phyloP scores from a whole-genome alignment of 2,888 invertebrate genomes.

The Synanthedon formicaeformis region DNA sequence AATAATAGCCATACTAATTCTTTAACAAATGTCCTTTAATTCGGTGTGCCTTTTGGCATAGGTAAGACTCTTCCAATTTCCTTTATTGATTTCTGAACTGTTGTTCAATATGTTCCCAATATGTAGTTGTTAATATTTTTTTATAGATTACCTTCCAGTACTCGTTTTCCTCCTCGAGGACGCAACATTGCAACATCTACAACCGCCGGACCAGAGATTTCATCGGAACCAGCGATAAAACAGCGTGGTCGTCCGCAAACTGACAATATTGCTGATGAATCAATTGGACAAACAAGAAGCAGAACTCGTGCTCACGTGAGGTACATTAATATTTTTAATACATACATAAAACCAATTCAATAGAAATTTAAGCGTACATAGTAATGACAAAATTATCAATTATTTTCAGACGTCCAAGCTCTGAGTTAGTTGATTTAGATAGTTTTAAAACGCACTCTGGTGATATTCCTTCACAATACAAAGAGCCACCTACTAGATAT shows the following conservation, averaged over 20 bases:
- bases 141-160: conserved; percentile 79
- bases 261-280: conserved; percentile 61
- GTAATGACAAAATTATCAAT: neutral
- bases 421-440: conserved; percentile 84
- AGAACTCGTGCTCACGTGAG: conserved; percentile 74
- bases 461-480: conserved; percentile 66
- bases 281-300: conserved; percentile 59
- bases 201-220: conserved; percentile 53
- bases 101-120: neutral
- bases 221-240: conserved; percentile 52
- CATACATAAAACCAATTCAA: neutral
- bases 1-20: neutral
- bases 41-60: too few relatives aligned
- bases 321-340: conserved; percentile 16
- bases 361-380: neutral
- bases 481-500: conserved; percentile 55
- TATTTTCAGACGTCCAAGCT: conserved; percentile 75
- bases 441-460: conserved; percentile 82
- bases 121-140: too few relatives aligned
- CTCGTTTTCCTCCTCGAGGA: conserved; percentile 85
- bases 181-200: conserved; percentile 64
- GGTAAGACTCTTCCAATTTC: too few relatives aligned
- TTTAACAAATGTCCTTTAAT: too few relatives aligned
- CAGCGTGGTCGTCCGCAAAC: conserved; percentile 50
- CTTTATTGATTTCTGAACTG: too few relatives aligned